Percentiles rank a stretch among this genome's conserved stretches.
Conservation (phyloP, 2,888 invertebrate species). For the Caradrina clavipalpis region DNA sequence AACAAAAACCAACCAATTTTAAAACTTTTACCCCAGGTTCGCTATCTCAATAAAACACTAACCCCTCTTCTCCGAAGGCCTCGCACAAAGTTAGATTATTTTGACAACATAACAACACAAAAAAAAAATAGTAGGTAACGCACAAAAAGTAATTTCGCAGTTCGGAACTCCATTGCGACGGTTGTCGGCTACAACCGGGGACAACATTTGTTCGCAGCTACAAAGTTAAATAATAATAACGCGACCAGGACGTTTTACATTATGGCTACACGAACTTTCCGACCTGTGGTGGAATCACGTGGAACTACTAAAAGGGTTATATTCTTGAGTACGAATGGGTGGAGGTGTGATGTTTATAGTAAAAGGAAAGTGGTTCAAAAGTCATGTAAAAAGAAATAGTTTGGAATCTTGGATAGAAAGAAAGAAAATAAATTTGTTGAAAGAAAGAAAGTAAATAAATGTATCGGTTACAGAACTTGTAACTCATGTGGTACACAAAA, state of each 20-base stretch:
- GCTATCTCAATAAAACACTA: constrained; percentile 27
- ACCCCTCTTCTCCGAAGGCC: constrained; percentile 13
- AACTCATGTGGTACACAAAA: no score
- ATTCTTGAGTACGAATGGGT: constrained; percentile 33
- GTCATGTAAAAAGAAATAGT: not conserved
- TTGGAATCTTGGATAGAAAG: not conserved
- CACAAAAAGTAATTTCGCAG: constrained; percentile 68
- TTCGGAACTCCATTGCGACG: constrained; percentile 64
- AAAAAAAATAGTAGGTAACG: constrained; percentile 44
- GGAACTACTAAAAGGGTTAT: constrained; percentile 64
- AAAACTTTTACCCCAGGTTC: not conserved
- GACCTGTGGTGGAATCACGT: constrained; percentile 64
- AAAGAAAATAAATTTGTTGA: no score
- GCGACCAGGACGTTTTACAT: constrained; percentile 69
- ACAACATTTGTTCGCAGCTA: constrained; percentile 66
- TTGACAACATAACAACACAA: constrained; percentile 42
- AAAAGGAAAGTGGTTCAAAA: not conserved
- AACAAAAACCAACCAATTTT: constrained; percentile 6
- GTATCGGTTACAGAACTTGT: no score
- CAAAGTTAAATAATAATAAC: constrained; percentile 74
- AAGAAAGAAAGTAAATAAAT: no score
- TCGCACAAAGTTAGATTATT: constrained; percentile 44
- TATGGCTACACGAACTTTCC: constrained; percentile 64
- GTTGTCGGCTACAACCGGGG: constrained; percentile 57
- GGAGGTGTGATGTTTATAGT: constrained; percentile 29